Percentiles rank a stretch among this genome's conserved stretches.
Conservation (phyloP, 30 jellyfish, hydroid and myxozoan genomes). For the Turritopsis dohrnii region DNA sequence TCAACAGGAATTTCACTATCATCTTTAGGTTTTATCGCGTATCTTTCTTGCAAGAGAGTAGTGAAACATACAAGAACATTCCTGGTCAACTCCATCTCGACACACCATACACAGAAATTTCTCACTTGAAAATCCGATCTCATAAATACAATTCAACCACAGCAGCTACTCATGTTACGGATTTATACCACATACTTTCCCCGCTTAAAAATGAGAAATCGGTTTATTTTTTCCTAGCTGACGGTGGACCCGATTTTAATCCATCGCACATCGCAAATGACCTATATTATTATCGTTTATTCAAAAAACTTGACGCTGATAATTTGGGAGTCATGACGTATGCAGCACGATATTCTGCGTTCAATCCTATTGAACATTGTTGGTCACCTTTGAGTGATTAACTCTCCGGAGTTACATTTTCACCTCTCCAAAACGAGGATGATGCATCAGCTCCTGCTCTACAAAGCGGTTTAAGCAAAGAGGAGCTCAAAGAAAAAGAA, state of each 20-base stretch:
- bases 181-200: neutral
- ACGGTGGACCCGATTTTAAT: conserved; percentile 6
- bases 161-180: neutral
- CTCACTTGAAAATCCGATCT: neutral
- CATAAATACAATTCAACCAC: conserved; percentile 1
- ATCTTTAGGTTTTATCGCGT: no score
- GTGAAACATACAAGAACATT: no score
- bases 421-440: neutral
- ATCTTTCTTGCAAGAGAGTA: no score
- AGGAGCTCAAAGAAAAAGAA: neutral
- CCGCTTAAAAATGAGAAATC: neutral
- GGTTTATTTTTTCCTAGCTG: neutral
- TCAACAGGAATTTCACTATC: no score
- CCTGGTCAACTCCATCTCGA: neutral
- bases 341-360: neutral
- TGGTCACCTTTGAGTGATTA: no score
- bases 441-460: neutral
- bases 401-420: no score
- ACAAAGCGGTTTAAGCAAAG: neutral
- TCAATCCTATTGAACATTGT: conserved; percentile 9
- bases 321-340: neutral
- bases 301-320: neutral
- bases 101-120: neutral
- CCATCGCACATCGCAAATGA: no score
- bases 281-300: no score